Evolutionary conservation across 2,888 invertebrate species (phyloP).

Genomic region (Caenorhabditis afra): DNA sequence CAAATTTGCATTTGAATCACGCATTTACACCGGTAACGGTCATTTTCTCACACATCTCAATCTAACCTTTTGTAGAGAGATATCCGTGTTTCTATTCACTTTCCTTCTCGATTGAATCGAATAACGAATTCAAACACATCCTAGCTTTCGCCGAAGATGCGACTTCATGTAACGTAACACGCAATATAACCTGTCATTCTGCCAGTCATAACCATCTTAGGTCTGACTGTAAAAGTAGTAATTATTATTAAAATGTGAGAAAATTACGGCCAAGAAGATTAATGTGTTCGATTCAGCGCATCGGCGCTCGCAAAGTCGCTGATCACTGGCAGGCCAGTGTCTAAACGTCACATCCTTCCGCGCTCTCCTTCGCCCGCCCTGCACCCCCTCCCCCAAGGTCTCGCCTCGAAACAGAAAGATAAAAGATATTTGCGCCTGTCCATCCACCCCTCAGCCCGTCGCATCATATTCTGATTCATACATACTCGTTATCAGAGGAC

Average conservation of each 20-base stretch:
- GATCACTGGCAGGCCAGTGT: conserved; percentile 45
- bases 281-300: conserved; percentile 52
- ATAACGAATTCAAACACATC: conserved; percentile 13
- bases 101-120: neutral
- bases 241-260: conserved; percentile 59
- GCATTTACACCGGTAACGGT: conserved; percentile 1
- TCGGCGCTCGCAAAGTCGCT: conserved; percentile 43
- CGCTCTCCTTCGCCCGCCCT: no score
- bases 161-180: conserved; percentile 12
- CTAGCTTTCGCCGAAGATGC: no score
- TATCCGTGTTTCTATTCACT: neutral
- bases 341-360: conserved; percentile 42
- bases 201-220: conserved; percentile 18
- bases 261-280: conserved; percentile 54
- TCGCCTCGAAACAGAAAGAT: conserved; percentile 51
- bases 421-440: conserved; percentile 59
- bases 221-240: conserved; percentile 51
- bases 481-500: conserved; percentile 53
- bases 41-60: conserved; percentile 37
- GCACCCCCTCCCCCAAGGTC: conserved; percentile 40
- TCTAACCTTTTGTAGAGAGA: neutral
- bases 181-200: neutral
- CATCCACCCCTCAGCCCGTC: conserved; percentile 37
- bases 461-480: conserved; percentile 60
- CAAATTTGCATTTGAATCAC: conserved; percentile 47